Base-by-base conservation (phyloP, 2,113 vertebrate genomes). In the Lates calcarifer region DNA sequence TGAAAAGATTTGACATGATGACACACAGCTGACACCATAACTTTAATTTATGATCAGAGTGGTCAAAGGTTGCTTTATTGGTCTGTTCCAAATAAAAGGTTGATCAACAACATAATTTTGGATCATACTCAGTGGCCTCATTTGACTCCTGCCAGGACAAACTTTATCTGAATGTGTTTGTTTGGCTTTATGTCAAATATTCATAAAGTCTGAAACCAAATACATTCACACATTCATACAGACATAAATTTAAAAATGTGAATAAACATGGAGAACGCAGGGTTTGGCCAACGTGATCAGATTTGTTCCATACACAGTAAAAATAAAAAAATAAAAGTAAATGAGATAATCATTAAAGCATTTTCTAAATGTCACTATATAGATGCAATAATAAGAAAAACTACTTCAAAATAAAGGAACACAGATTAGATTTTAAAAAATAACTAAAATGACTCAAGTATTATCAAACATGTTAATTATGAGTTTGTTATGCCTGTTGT, bases 401-500 rank as follows among this genome's bases (percentile, higher is more conserved):
- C 3, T 8, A 18, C 53, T 6, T 17, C 4, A 37, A 11, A 29
- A 26, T 61, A n/a, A 24, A 6, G 35, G 22, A 55, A 0, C 0
- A 37, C 11, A n/a, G 31, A 28, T 1, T 1, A 28, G 1, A 29
- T 9, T 9, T n/a, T n/a, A n/a, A n/a, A n/a, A n/a, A n/a, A n/a
- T n/a, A n/a, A n/a, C n/a, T n/a, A n/a, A 51, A 47, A 47, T 20
- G 18, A 20, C 3, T 22, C 7, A 49, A 20, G 20, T 22, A 3
- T 49, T 22, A 12, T 2, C 3, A 12, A 71, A 17, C 7, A 3
- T 13, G 4, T 1, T 12, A 10, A 22, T 41, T 18, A 20, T 0
- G 7, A 20, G 13, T 71, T 1, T 13, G 17, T 57, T 4, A 2
- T 0, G 26, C 61, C n/a, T 17, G 0, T 39, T 11, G 0, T 33